phyloP scores from a whole-genome alignment of 2,888 invertebrate species.

The Agonopterix alstromeriana region DNA sequence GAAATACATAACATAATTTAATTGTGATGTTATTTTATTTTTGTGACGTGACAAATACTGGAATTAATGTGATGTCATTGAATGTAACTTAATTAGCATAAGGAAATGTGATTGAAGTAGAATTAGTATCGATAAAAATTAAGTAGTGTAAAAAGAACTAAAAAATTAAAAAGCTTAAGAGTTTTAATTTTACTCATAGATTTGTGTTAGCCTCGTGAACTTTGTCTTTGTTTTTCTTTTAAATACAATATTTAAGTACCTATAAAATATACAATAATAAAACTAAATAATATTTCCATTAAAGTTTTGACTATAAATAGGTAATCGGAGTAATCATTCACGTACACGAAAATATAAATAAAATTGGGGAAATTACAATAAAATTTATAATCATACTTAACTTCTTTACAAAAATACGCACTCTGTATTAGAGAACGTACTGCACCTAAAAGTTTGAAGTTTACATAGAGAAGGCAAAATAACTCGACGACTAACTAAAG shows the following conservation, averaged over 20 bases:
- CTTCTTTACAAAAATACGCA: neutral
- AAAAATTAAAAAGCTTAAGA: no score
- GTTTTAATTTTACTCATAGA: neutral
- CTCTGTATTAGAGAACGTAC: neutral
- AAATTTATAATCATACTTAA: neutral
- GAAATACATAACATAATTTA: no score
- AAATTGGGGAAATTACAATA: neutral
- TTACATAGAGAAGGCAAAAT: neutral
- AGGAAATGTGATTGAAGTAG: no score
- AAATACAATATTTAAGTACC: conserved; percentile 34
- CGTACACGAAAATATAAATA: conserved; percentile 21
- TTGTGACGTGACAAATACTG: no score
- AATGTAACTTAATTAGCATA: no score
- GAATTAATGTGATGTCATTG: no score
- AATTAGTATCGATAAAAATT: no score
- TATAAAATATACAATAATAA: conserved; percentile 40
- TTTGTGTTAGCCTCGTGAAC: conserved; percentile 56
- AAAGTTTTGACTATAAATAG: conserved; percentile 65
- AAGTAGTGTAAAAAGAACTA: no score
- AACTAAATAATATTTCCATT: conserved; percentile 37
- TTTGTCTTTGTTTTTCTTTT: conserved; percentile 53
- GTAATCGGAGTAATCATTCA: conserved; percentile 67
- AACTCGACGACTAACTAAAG: no score
- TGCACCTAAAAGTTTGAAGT: neutral
- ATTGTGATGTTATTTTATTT: no score